A percentile compares a stretch with the other conserved stretches of the same genome.
Evolutionary conservation across 2,113 vertebrate genomes (phyloP).

Genomic region (Tachysurus vachellii): DNA sequence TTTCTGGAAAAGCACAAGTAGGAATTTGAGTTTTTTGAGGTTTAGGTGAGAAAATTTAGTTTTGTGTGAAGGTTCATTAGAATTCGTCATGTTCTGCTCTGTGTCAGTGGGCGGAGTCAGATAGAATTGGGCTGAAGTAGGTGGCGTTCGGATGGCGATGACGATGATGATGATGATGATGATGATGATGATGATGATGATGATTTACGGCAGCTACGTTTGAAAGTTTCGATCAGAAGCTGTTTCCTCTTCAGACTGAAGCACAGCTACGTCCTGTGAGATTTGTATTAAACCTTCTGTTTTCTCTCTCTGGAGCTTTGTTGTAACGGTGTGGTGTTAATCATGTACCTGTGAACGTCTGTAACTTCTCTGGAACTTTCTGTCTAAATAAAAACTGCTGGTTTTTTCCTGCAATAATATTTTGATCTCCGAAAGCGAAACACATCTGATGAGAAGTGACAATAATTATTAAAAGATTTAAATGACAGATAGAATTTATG

Average conservation of each 20-base stretch:
- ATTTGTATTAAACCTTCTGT: constrained; percentile 78
- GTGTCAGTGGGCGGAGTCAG: neutral
- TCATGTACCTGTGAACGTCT: constrained; percentile 92
- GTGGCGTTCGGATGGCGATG: neutral
- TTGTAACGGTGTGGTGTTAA: constrained; percentile 88
- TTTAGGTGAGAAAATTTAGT: neutral
- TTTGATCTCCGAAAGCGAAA: constrained; percentile 92
- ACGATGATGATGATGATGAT: neutral
- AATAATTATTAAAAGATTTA: constrained; percentile 72
- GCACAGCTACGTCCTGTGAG: constrained; percentile 78
- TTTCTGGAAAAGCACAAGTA: constrained; percentile 7
- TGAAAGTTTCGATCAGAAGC: constrained; percentile 66
- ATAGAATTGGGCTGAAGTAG: neutral
- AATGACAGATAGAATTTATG: constrained; percentile 79
- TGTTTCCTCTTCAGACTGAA: constrained; percentile 72
- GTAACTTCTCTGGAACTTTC: constrained; percentile 85
- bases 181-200: constrained; percentile 64
- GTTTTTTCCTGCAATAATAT: constrained; percentile 95
- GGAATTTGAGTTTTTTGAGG: neutral
- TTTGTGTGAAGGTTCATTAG: neutral
- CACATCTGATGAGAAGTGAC: constrained; percentile 84
- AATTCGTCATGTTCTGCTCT: neutral
- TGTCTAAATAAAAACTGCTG: constrained; percentile 81
- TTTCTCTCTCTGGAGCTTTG: constrained; percentile 77
- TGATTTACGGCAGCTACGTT: constrained; percentile 75